A percentile compares a stretch with the other conserved stretches of the same genome.
phyloP scores from a whole-genome alignment of 2,113 vertebrate genomes.

The Antechinus flavipes region DNA sequence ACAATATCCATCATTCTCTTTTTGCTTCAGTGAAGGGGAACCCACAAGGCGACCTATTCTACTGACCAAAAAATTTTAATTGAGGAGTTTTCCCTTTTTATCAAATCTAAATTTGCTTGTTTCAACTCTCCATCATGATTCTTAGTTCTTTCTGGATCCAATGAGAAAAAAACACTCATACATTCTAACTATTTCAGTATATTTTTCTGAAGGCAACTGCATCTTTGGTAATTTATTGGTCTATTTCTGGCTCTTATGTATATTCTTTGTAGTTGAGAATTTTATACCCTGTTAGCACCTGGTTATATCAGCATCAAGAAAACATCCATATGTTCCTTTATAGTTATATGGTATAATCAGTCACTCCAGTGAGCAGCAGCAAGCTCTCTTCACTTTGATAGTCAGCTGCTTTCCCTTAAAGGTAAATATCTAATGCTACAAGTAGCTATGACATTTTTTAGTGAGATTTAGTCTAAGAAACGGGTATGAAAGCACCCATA shows the following conservation, averaged over 20 bases:
- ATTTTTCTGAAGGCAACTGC: background rate
- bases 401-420: background rate
- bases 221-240: background rate
- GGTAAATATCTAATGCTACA: background rate
- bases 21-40: background rate
- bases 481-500: background rate
- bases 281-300: background rate
- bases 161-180: background rate
- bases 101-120: background rate
- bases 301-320: background rate
- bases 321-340: background rate
- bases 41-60: background rate
- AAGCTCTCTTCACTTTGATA: background rate
- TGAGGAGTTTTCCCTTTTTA: background rate
- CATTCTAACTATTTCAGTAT: conserved; percentile 26
- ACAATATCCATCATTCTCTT: no score
- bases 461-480: background rate
- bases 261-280: conserved; percentile 3
- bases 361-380: background rate
- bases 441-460: background rate
- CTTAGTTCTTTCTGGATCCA: background rate
- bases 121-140: background rate
- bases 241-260: background rate
- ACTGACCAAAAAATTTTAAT: background rate
- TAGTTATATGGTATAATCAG: background rate